Base-by-base conservation (phyloP, 2,888 invertebrate genomes). In the Meghimatium bilineatum region DNA sequence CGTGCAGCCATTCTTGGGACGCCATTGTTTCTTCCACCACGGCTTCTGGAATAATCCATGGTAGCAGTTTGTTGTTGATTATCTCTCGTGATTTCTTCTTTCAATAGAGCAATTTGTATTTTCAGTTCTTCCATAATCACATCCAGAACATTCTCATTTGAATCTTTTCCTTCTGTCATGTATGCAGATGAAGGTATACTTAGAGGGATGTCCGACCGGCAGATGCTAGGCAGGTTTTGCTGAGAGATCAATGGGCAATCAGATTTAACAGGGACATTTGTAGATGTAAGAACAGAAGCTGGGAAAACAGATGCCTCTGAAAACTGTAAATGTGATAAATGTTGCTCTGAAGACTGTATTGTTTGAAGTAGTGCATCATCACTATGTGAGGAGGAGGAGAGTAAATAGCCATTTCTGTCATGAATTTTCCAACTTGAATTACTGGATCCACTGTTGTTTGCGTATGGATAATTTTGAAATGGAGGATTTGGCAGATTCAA, bases 91-190 rank as follows among this genome's bases (percentile, higher is more conserved):
- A 83, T 78, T 44, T 83, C 83, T 44, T 56, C 72, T 29, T 74
- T 83, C 34, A 83, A 56, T 32, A 71, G 44, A 8, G 71, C 71
- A 36, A 83, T 83, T 66, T 83, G 83, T 44, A 66, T 29, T 26
- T 83, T 79, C 52, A 83, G 63, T 66, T 83, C 83, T 36, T 79
- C 66, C 79, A 83, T 79, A 23, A 83, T 80, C 2, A 72, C 74
- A 63, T 79, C 83, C n/a, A 83, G 63, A 2, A 83, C 78, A 83
- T 83, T 77, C 29, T 77, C 71, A 20, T 78, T 56, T 49, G 44
- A 32, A 17, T 38, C 32, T 10, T 60, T 60, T 44, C 12, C 44
- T 5, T 49, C 29, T 10, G 60, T 26, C 76, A 76, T 6, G 29
- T n/a, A 14, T 29, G 75, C 32, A 20, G 52, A 12, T 10, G 71